Evolutionary conservation across 2,113 vertebrate genomes (phyloP), one percentile per base, ranked within the genome.

Genomic region (Thomomys bottae): DNA sequence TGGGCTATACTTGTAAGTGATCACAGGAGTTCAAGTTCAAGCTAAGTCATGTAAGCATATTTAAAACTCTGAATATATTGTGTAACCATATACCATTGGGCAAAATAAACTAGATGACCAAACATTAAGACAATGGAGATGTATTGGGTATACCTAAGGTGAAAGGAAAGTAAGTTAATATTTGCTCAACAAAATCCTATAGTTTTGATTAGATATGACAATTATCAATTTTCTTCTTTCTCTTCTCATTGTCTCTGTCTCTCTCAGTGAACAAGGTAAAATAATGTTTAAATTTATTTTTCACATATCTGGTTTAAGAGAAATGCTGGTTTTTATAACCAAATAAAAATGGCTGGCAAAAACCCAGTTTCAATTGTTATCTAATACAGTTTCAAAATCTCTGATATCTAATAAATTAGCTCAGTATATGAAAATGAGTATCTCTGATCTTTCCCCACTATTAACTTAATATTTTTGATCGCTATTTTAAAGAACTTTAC

Each of bases 371-470:
- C 23, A 75, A 3, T 68, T 64, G 38, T 49, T 85, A 88, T 18
- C 17, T 84, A 63, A 87, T 20, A 42, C 93, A 78, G 66, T 85
- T 92, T 87, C 38, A 90, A 32, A 73, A 94, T 89, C 49, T 84
- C 23, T 89, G 59, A 38, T 77, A n/a, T 32, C 18, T 4, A 45
- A 34, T 84, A 17, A 2, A 4, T 75, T 76, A n/a, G 5, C 12
- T 85, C 64, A 87, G 9, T 89, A 28, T 57, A 23, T 83, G 73
- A 71, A 30, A 72, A 30, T 54, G 82, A 77, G 42, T 70, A 1
- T 72, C 45, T 73, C 23, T 94, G n/a, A 77, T 85, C 3, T 85
- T 91, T 87, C 87, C 8, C 42, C 76, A n/a, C n/a, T 77, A 26
- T 57, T 63, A 28, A 93, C 38, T 92, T 57, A 87, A 64, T 34